phyloP scores from a whole-genome alignment of 2,113 vertebrate genomes.

The Spizaetus ornatus region DNA sequence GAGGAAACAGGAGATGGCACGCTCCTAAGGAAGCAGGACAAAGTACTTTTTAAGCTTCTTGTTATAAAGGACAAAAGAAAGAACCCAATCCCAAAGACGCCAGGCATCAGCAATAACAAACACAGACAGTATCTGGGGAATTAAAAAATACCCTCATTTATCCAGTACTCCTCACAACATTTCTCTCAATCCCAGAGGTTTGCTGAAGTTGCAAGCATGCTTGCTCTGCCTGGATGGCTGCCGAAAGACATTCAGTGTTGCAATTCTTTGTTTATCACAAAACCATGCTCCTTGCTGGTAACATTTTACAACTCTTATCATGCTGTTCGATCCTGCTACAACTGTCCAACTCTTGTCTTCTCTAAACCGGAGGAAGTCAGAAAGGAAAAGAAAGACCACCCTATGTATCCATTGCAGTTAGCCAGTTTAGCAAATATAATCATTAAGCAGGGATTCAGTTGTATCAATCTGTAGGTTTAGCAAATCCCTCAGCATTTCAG shows the following conservation, averaged over 20 bases:
- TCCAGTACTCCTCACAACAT: neutral
- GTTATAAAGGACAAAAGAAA: neutral
- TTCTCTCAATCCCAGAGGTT: neutral
- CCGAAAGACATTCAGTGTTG: neutral
- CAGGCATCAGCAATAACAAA: neutral
- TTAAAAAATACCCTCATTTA: neutral
- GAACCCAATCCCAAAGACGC: neutral
- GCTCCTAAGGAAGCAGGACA: neutral
- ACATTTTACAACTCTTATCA: slow-evolving; percentile 30
- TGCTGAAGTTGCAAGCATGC: neutral
- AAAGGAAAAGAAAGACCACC: neutral
- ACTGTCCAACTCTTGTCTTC: neutral
- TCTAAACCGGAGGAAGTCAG: neutral
- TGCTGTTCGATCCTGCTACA: neutral
- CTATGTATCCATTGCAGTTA: neutral
- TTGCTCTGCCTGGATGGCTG: neutral
- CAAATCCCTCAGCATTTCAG: slow-evolving; percentile 27
- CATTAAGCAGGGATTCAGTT: neutral
- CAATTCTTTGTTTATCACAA: slow-evolving; percentile 30
- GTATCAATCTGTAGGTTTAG: neutral
- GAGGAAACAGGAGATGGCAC: neutral
- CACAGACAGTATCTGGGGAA: neutral
- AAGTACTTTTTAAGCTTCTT: neutral
- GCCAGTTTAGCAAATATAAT: neutral
- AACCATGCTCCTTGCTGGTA: neutral